These are phyloP conservation scores for Chaenogobius annularis DNA, from an alignment of 2,113 vertebrate genomes.

Conservation along the genomic window DNA sequence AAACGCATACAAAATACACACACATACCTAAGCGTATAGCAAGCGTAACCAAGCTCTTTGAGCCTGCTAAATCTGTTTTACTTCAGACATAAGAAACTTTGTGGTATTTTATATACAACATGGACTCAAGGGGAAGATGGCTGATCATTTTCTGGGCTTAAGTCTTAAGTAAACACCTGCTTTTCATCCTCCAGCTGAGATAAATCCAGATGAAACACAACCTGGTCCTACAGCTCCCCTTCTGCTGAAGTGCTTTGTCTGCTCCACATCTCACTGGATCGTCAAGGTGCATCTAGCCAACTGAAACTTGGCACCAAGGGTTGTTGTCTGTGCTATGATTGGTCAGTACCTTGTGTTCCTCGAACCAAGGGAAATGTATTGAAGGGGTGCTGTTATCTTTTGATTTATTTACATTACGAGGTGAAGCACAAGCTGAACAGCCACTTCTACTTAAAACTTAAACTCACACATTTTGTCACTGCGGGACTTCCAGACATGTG, in stretches of 20 bases:
- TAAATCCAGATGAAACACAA: constrained; percentile 62
- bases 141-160: constrained; percentile 35
- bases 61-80: constrained; percentile 55
- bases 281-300: not conserved
- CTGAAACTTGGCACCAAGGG: not conserved
- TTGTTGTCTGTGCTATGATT: constrained; percentile 30
- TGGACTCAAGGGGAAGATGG: constrained; percentile 1
- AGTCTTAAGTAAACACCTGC: constrained; percentile 66
- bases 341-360: constrained; percentile 30
- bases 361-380: too few relatives aligned
- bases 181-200: constrained; percentile 60
- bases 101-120: constrained; percentile 13
- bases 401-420: too few relatives aligned
- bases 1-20: constrained; percentile 18
- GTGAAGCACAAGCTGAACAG: too few relatives aligned
- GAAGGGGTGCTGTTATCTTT: too few relatives aligned
- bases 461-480: not conserved
- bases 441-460: too few relatives aligned
- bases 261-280: constrained; percentile 31
- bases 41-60: constrained; percentile 52
- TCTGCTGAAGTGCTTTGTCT: constrained; percentile 24
- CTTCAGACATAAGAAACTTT: constrained; percentile 37
- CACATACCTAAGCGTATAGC: constrained; percentile 62
- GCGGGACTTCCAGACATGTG: not conserved
- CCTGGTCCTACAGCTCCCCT: constrained; percentile 47